Evolutionary conservation across 2,113 vertebrate species (phyloP), one percentile per base, ranked within the genome.

Genomic region (Cyprinodon brontotheroides): DNA sequence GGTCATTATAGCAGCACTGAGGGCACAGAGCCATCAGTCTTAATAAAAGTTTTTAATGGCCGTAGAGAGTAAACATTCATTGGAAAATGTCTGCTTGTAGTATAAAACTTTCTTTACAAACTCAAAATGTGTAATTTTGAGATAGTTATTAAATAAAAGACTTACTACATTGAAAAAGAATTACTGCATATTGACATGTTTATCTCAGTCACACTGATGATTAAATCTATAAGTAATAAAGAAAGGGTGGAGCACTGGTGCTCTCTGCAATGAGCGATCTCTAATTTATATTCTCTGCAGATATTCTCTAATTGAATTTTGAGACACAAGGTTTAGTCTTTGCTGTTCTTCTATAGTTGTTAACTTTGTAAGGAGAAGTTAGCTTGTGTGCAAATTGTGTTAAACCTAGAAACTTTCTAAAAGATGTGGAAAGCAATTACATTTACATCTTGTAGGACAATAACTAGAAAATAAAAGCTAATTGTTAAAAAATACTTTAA

Each of bases 1-100:
- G 77, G 71, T 72, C 72, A 70, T 70, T 47, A n/a, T 48, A 48
- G 70, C 67, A 77, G 37, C 22, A 72, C 45, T 67, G 77, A 78
- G 37, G 60, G 63, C 68, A 81, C 53, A 64, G 40, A 61, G 68
- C 65, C 67, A 89, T 89, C 72, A 80, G 77, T 84, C 39, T 36
- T 62, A 61, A 36, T 40, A 43, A 36, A 2, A 0, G 39, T 20
- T 61, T 76, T 75, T 39, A 38, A 17, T 79, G 38, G 65, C 63
- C 43, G 36, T 68, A 61, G 66, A 10, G 79, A 67, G 61, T 40
- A 78, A 84, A 81, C 69, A 70, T 82, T 87, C 43, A 70, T 59
- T 10, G 59, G 63, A 72, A 82, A 79, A 72, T 57, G 43, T 79
- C 45, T 57, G 74, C 70, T 43, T 70, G 14, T 45, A 38, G 0